phyloP scores from a whole-genome alignment of 2,113 vertebrate species.

The Grantiella picta region DNA sequence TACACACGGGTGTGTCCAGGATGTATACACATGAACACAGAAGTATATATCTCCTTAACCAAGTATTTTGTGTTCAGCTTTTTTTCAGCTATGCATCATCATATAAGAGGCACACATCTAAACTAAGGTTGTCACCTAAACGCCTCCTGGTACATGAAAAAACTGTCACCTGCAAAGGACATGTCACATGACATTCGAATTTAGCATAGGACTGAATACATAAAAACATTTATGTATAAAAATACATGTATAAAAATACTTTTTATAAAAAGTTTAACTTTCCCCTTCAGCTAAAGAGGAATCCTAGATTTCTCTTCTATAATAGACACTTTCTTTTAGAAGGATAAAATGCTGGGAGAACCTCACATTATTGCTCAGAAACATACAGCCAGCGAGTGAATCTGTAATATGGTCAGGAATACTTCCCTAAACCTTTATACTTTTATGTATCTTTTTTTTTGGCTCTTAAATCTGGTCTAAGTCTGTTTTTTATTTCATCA shows the following conservation, averaged over 20 bases:
- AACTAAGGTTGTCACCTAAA: background rate
- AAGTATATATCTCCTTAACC: background rate
- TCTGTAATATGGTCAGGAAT: background rate
- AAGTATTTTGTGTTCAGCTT: background rate
- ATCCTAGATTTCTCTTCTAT: background rate
- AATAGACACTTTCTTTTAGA: background rate
- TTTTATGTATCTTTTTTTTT: background rate
- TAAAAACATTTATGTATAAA: no score
- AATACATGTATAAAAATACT: no score
- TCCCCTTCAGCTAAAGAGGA: background rate
- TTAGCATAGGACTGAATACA: background rate
- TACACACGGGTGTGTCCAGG: rapidly evolving
- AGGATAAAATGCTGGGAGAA: background rate
- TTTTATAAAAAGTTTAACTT: background rate
- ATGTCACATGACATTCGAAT: background rate
- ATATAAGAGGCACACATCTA: background rate
- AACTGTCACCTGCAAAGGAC: background rate
- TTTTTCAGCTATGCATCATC: background rate
- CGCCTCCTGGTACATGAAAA: background rate
- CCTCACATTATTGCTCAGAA: background rate
- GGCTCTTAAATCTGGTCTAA: background rate
- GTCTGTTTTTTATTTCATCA: background rate
- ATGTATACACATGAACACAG: background rate
- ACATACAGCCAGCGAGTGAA: background rate
- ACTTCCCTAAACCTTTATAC: background rate